phyloP scores from a whole-genome alignment of 2,113 vertebrate species.

The Perccottus glenii region DNA sequence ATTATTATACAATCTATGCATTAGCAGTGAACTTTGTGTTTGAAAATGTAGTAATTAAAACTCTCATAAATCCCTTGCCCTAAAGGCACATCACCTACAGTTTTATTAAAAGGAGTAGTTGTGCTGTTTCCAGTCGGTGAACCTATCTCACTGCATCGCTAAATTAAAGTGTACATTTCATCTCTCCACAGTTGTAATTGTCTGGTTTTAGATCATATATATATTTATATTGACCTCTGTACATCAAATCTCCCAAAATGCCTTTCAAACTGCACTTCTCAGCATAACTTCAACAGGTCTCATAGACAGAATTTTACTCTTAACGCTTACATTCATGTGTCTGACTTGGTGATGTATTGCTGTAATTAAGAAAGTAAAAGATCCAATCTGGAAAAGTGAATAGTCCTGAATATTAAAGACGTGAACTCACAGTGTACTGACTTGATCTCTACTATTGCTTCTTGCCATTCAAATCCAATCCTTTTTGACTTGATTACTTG shows the following conservation, averaged over 20 bases:
- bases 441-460: constrained; percentile 10
- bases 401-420: constrained; percentile 39
- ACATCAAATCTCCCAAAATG: constrained; percentile 45
- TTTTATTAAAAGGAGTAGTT: constrained; percentile 13
- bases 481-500: constrained; percentile 1
- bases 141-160: constrained; percentile 24
- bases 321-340: constrained; percentile 33
- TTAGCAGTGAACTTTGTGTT: too few species aligned
- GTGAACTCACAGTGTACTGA: constrained; percentile 17
- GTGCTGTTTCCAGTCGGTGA: constrained; percentile 29
- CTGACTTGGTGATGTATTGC: constrained; percentile 38
- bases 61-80: too few species aligned
- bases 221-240: constrained; percentile 56
- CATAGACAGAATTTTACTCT: constrained; percentile 35
- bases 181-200: not conserved
- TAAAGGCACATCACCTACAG: not conserved
- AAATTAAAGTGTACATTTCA: not conserved
- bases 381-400: constrained; percentile 41
- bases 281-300: constrained; percentile 34
- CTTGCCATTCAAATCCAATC: constrained; percentile 24
- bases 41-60: too few species aligned
- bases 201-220: constrained; percentile 9
- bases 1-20: too few species aligned
- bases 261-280: constrained; percentile 53
- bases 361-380: constrained; percentile 47